Base-by-base conservation (phyloP, 2,888 invertebrate genomes). In the Physocephala rufipes region DNA sequence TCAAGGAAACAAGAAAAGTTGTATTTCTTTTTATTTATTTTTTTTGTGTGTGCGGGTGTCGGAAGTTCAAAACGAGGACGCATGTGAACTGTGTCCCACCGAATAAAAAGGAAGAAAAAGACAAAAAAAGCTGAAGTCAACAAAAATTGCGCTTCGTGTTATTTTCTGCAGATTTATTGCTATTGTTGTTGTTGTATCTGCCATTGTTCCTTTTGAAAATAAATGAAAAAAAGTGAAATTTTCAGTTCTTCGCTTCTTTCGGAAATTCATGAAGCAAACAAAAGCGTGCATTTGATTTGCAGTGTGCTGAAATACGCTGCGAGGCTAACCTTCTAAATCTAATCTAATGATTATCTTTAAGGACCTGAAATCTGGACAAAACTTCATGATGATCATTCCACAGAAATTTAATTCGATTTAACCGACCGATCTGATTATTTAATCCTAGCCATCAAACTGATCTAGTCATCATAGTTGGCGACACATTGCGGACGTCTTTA, bases 41-140 rank as follows among this genome's bases (percentile, higher is more conserved):
- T 51, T 63, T 53, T n/a, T n/a, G n/a, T n/a, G n/a, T n/a, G 63
- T 63, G 51, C 67, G 26, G 13, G 47, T 26, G 47, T 45, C 63
- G 63, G 63, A 63, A 63, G 63, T 63, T 63, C 63, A 63, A 67
- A 49, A 67, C 47, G 67, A 36, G 21, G 63, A 55, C 55, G 66
- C 24, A 53, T 63, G 55, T 36, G 24, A 43, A 36, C 53, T 36
- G 55, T 66, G 66, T 30, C 49, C 13, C 19, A 15, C 24, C 3
- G 15, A 49, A 19, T 59, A 30, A 45, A 47, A n/a, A n/a, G n/a
- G n/a, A n/a, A n/a, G n/a, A n/a, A n/a, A n/a, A n/a, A n/a, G n/a
- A 47, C 45, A 26, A 26, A 26, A 26, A 16, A 12, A 26, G 47
- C 26, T 19, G 47, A 63, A 47, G 63, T 47, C 63, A 47, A 63